These are phyloP conservation scores for Busseola fusca DNA, from an alignment of 2,888 invertebrate species.

Conservation along the genomic window DNA sequence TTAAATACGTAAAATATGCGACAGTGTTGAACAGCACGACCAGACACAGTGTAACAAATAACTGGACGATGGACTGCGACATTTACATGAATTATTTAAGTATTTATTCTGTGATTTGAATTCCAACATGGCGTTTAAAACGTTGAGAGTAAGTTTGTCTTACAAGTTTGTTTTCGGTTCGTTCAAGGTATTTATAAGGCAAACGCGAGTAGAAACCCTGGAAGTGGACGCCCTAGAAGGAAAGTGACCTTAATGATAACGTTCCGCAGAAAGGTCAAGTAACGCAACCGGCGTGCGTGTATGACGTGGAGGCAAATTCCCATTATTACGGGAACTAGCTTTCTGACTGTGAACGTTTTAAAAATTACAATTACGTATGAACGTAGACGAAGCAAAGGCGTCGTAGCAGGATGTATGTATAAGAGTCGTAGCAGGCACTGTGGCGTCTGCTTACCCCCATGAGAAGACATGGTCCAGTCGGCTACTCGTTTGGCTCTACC, in stretches of 20 bases:
- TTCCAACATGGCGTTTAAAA: conserved; percentile 12
- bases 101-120: conserved; percentile 36
- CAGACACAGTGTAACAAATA: conserved; percentile 22
- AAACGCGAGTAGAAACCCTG: not conserved
- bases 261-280: not conserved
- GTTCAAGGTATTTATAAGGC: not conserved
- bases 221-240: not conserved
- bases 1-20: conserved; percentile 10
- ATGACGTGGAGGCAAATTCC: not conserved
- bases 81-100: conserved; percentile 35
- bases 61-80: not conserved
- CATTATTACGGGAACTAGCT: no score
- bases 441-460: not conserved
- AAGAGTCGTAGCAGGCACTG: not conserved
- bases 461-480: not conserved
- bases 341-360: no score
- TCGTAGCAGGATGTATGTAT: no score
- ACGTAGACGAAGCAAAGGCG: not conserved
- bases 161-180: conserved; percentile 4
- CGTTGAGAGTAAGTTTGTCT: not conserved
- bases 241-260: not conserved
- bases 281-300: not conserved
- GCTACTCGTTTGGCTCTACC: not conserved
- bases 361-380: not conserved
- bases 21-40: not conserved